Evolutionary conservation across 2,113 vertebrate genomes (phyloP), one percentile per base, ranked within the genome.

Genomic region (Hyperopisus bebe): DNA sequence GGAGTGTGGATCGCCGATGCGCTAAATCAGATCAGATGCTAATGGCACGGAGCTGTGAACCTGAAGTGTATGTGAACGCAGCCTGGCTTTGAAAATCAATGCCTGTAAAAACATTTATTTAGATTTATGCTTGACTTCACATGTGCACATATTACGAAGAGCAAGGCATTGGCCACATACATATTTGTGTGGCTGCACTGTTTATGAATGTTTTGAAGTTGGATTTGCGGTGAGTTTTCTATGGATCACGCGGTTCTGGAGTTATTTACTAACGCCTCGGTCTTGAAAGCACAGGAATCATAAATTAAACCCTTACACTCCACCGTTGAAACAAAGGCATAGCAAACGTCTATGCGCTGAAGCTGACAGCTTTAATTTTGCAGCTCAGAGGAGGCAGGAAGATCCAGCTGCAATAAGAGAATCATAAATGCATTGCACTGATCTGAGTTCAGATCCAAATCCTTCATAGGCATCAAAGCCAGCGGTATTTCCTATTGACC

Each of bases 51-150:
- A n/a, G 85, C 44, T 53, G 48, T 53, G 48, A 86, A 31, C 3
- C 10, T 15, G 19, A 19, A 44, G 84, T 51, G 8, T 48, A 15
- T 87, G 31, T 53, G 27, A 87, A 53, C 4, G 8, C 35, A 88
- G 35, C 9, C 17, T 11, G 42, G 39, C 58, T 44, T 31, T 39
- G 10, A 21, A 84, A 62, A 88, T 11, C 5, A 44, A 88, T 11
- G 86, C 50, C 53, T 86, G 44, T 48, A 31, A 35, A 86, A 86
- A 35, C 85, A 51, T 31, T 31, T 86, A 53, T 51, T 88, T 88
- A 51, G 31, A 88, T 88, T 62, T 66, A 62, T 31, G 42, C 55
- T 51, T 50, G n/a, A 27, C 31, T 62, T 35, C 8, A 53, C 35
- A 50, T 44, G 27, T 55, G 51, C 55, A 88, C 87, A 46, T 48